phyloP scores from a whole-genome alignment of 2,888 invertebrate species.

The Cartodere bifasciata region DNA sequence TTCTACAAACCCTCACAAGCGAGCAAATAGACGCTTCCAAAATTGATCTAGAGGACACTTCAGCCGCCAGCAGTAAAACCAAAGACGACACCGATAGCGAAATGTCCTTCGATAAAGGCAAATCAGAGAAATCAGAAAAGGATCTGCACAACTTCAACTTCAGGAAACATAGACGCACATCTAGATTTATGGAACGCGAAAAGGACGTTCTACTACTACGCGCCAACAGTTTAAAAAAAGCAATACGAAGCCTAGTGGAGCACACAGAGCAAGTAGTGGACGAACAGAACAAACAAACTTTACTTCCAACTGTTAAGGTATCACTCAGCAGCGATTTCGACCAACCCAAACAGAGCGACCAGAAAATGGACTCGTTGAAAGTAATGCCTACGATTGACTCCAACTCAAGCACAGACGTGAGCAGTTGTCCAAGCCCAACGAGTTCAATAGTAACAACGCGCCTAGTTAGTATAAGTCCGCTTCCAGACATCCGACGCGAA shows the following conservation, averaged over 20 bases:
- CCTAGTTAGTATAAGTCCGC: constrained; percentile 50
- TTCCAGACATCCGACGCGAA: constrained; percentile 51
- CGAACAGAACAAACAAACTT: constrained; percentile 35
- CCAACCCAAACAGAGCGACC: constrained; percentile 18
- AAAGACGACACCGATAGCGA: constrained; percentile 30
- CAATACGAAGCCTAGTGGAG: constrained; percentile 66
- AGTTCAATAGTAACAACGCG: constrained; percentile 35
- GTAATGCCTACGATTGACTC: constrained; percentile 29
- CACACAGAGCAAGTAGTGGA: constrained; percentile 63
- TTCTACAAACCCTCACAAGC: constrained; percentile 59
- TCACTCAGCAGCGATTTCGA: constrained; percentile 28
- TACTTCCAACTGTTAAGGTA: constrained; percentile 29
- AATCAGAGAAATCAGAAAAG: constrained; percentile 32
- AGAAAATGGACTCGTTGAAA: constrained; percentile 32
- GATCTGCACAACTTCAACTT: constrained; percentile 35
- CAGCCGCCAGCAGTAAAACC: constrained; percentile 1
- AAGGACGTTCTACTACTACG: constrained; percentile 47
- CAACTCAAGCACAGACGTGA: constrained; percentile 34
- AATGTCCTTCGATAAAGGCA: constrained; percentile 31
- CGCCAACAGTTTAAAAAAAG: constrained; percentile 74
- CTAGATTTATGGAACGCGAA: constrained; percentile 39
- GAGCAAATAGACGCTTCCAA: constrained; percentile 39
- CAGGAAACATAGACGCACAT: constrained; percentile 30
- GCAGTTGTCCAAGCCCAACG: constrained; percentile 40
- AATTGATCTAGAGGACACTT: constrained; percentile 2